Conservation (phyloP, 2,797 vertebrate genomes). For the Anabacerthia variegaticeps region DNA sequence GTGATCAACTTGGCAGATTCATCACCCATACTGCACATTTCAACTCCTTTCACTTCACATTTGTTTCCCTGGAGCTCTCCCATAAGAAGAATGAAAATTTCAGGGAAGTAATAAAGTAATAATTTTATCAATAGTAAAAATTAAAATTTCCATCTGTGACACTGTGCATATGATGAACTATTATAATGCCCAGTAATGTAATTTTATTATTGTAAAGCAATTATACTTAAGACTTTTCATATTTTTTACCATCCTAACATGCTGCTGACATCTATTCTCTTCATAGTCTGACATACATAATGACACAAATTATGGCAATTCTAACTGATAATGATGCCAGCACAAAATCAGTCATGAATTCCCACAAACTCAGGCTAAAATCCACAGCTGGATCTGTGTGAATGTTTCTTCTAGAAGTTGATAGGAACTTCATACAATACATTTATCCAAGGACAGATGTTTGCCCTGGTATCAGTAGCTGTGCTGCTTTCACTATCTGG, state of each 20-base stretch:
- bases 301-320: not conserved
- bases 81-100: not conserved
- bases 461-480: not conserved
- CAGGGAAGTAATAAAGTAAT: not conserved
- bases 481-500: not conserved
- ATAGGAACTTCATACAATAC: not conserved
- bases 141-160: not conserved
- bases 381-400: not conserved
- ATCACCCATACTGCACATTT: not conserved
- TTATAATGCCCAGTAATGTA: not conserved
- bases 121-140: constrained; percentile 13
- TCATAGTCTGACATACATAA: not conserved
- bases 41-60: not conserved
- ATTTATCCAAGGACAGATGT: not conserved
- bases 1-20: not conserved
- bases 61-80: not conserved
- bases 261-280: not conserved
- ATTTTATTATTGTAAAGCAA: not conserved
- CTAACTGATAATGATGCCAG: not conserved
- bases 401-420: not conserved
- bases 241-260: not conserved
- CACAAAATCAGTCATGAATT: not conserved
- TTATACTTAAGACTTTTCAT: not conserved
- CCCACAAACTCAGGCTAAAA: not conserved
- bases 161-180: not conserved